Percentiles rank a stretch among this genome's conserved stretches.
phyloP scores from a whole-genome alignment of 2,888 invertebrate genomes.

The Leptodirus hochenwartii region DNA sequence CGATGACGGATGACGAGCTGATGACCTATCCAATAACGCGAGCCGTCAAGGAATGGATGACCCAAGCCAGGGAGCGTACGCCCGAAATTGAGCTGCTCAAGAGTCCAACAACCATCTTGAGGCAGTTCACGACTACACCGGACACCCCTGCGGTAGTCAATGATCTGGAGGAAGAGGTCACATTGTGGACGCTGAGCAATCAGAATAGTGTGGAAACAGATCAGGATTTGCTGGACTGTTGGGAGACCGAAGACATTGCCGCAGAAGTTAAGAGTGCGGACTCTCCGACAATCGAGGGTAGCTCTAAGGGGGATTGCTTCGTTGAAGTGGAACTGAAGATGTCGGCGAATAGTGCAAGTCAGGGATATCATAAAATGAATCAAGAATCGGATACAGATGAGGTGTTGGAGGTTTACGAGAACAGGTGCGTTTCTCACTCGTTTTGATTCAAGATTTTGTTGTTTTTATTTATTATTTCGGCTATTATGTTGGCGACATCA shows the following conservation, averaged over 20 bases:
- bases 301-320: neutral
- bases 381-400: conserved; percentile 15
- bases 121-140: conserved; percentile 19
- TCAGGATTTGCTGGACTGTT: conserved; percentile 29
- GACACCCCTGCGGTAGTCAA: conserved; percentile 11
- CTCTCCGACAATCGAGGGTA: neutral
- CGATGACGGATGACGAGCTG: too few relatives aligned
- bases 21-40: conserved; percentile 34
- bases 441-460: too few relatives aligned
- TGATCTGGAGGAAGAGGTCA: conserved; percentile 8
- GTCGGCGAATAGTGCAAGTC: neutral
- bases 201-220: conserved; percentile 22
- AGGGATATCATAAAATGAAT: conserved; percentile 12
- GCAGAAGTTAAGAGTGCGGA: conserved; percentile 1
- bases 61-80: conserved; percentile 25
- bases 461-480: too few relatives aligned
- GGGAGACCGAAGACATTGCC: conserved; percentile 22
- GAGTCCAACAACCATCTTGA: conserved; percentile 23
- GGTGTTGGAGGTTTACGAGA: conserved; percentile 23
- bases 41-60: conserved; percentile 41
- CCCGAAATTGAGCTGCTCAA: conserved; percentile 27
- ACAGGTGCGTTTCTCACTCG: too few relatives aligned
- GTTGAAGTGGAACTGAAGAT: conserved; percentile 5
- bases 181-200: conserved; percentile 12
- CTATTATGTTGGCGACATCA: too few relatives aligned